Evolutionary conservation across 2,113 vertebrate genomes (phyloP).

Genomic region (Otolemur garnettii): DNA sequence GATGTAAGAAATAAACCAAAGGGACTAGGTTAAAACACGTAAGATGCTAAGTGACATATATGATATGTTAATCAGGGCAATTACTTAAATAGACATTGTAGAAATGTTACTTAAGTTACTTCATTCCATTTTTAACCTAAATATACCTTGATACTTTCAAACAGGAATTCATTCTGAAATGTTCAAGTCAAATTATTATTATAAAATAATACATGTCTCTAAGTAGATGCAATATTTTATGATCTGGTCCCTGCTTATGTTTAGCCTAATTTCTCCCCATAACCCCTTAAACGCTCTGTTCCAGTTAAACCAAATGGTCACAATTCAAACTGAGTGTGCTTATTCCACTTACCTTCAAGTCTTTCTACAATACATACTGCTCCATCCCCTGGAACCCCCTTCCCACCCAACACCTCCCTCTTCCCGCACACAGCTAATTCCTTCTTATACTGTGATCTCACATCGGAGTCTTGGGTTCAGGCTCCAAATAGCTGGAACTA

Average conservation of each 20-base stretch:
- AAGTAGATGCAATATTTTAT: background rate
- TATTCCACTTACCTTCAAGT: background rate
- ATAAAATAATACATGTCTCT: slow-evolving; percentile 17
- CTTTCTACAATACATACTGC: background rate
- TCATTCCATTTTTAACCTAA: slow-evolving; percentile 37
- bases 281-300: background rate
- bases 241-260: background rate
- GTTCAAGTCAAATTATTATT: slow-evolving; percentile 37
- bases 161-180: slow-evolving; percentile 25
- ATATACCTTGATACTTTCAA: slow-evolving; percentile 37
- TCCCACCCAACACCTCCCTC: rapidly evolving
- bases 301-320: background rate
- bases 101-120: slow-evolving; percentile 33
- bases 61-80: background rate
- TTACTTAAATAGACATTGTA: slow-evolving; percentile 37
- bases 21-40: slow-evolving; percentile 20
- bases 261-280: background rate
- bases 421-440: background rate
- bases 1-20: slow-evolving; percentile 8
- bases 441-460: background rate
- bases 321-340: background rate
- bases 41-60: background rate
- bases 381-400: background rate
- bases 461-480: background rate
- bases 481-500: too few relatives aligned